A percentile compares a stretch with the other conserved stretches of the same genome.
Evolutionary conservation across 2,888 invertebrate species (phyloP).

Genomic region (Aspidiotus destructor): DNA sequence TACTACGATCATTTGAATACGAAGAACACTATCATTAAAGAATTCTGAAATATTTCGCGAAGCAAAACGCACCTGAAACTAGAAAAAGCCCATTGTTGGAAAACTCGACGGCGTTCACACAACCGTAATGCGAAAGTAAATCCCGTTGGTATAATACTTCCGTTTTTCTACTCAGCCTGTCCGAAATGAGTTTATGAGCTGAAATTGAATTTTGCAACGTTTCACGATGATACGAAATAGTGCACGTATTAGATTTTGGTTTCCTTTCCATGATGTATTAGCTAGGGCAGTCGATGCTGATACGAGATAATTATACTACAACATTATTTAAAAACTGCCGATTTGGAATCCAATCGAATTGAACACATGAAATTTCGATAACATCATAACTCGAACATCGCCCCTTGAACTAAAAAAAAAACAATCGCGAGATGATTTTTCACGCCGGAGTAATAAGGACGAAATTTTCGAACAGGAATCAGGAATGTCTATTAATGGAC

Average conservation of each 20-base stretch:
- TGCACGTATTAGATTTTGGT: conserved; percentile 20
- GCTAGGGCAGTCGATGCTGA: too few relatives aligned
- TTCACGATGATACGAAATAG: conserved; percentile 25
- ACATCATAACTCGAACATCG: background rate
- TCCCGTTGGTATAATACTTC: conserved; percentile 64
- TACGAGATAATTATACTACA: background rate
- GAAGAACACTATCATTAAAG: too few relatives aligned
- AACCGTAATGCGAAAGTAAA: conserved; percentile 82
- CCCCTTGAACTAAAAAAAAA: background rate
- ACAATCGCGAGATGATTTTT: background rate
- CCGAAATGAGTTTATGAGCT: conserved; percentile 16
- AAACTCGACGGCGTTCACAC: conserved; percentile 94
- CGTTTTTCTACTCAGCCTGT: conserved; percentile 45
- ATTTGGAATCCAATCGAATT: background rate
- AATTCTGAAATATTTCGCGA: too few relatives aligned
- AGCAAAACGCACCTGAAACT: conserved; percentile 61
- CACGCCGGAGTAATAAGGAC: background rate
- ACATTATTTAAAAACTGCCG: background rate
- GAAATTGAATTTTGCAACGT: conserved; percentile 15
- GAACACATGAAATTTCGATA: background rate
- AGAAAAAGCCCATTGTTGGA: conserved; percentile 76
- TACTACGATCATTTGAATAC: too few relatives aligned
- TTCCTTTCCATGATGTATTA: background rate
- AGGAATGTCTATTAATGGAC: background rate
- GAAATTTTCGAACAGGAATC: background rate